These are phyloP conservation scores for Eupithecia vulgata DNA, from an alignment of 2,888 invertebrate species.

Conservation along the genomic window DNA sequence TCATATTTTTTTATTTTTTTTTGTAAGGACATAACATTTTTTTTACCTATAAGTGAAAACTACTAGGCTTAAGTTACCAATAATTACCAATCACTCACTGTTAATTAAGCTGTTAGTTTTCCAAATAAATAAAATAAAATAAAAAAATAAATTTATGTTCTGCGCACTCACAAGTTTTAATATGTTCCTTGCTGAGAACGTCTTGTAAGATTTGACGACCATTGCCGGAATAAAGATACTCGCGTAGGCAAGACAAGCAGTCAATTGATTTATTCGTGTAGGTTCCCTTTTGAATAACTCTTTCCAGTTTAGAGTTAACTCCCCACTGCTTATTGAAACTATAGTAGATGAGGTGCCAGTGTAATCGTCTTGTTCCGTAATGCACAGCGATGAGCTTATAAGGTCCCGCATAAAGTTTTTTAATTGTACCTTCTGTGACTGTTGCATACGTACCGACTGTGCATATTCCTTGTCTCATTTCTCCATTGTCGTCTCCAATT, in stretches of 20 bases:
- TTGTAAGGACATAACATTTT: too few relatives aligned
- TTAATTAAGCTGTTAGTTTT: too few relatives aligned
- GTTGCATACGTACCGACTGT: not conserved
- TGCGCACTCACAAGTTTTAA: not conserved
- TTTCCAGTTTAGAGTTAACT: not conserved
- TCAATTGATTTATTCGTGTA: slow-evolving; percentile 23
- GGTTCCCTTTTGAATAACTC: not conserved
- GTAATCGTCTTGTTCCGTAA: not conserved
- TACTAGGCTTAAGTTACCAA: too few relatives aligned
- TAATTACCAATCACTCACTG: too few relatives aligned
- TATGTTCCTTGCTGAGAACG: not conserved
- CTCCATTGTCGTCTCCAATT: not conserved
- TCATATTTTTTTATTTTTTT: too few relatives aligned
- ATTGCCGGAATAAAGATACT: slow-evolving; percentile 48
- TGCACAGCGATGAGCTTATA: not conserved
- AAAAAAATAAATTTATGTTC: too few relatives aligned
- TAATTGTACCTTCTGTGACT: not conserved
- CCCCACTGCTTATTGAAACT: slow-evolving; percentile 3
- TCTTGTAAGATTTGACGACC: slow-evolving; percentile 42
- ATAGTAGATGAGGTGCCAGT: not conserved
- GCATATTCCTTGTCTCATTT: not conserved
- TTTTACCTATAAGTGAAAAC: too few relatives aligned
- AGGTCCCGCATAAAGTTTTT: not conserved
- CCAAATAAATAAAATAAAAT: too few relatives aligned
- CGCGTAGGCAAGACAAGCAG: slow-evolving; percentile 42